Conservation (phyloP, 2,797 vertebrate species). For the Lithobates pipiens region DNA sequence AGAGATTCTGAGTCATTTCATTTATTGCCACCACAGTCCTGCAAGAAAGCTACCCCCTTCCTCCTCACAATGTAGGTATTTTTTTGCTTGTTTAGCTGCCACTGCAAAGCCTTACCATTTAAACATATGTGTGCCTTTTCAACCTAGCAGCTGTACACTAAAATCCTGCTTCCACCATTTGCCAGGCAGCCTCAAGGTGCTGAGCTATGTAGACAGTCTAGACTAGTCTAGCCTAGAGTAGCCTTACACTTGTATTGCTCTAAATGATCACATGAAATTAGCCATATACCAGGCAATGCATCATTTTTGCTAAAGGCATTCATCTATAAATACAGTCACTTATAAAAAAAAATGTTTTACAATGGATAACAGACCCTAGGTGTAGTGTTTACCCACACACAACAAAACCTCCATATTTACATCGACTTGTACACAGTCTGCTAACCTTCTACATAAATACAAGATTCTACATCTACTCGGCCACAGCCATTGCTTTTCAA, state of each 20-base stretch:
- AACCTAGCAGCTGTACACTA: conserved; percentile 37
- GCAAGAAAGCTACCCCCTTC: conserved; percentile 82
- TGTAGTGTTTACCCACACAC: neutral
- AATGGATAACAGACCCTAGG: neutral
- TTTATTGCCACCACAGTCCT: conserved; percentile 85
- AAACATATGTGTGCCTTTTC: conserved; percentile 31
- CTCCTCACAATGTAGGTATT: conserved; percentile 84
- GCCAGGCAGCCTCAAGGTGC: conserved; percentile 14
- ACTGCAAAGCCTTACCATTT: conserved; percentile 54
- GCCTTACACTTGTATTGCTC: neutral
- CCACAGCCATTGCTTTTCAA: neutral
- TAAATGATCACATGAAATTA: neutral
- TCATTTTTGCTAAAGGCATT: neutral
- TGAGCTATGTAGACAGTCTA: conserved; percentile 28
- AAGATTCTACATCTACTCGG: neutral
- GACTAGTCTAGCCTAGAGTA: neutral
- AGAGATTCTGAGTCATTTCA: conserved; percentile 85
- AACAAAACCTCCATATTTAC: neutral
- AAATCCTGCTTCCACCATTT: conserved; percentile 26
- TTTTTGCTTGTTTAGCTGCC: conserved; percentile 83
- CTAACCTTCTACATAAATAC: neutral
- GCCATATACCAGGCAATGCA: conserved; percentile 4
- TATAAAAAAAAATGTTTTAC: no score
- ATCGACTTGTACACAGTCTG: neutral
- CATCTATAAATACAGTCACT: neutral